Evolutionary conservation across 2,888 invertebrate genomes (phyloP).

Genomic region (Tenthredo mesomela): DNA sequence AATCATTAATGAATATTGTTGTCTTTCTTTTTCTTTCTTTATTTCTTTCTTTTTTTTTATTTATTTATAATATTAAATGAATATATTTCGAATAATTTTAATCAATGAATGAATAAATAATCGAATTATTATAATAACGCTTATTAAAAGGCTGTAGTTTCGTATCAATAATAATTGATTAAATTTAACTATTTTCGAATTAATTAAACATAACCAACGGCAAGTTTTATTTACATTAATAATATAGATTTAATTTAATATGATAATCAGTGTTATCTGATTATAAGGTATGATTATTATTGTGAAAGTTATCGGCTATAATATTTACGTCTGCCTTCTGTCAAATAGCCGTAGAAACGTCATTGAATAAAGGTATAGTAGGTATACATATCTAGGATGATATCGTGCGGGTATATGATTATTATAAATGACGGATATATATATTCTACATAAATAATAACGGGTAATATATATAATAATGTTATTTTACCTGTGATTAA

Average conservation of each 20-base stretch:
- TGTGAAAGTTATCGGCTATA: constrained; percentile 57
- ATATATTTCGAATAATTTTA: not conserved
- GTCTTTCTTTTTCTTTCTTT: not conserved
- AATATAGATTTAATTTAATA: not conserved
- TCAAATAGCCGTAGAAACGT: constrained; percentile 65
- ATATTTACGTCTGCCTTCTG: constrained; percentile 69
- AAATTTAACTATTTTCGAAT: not conserved
- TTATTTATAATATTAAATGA: not conserved
- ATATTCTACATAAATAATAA: not conserved
- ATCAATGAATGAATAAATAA: constrained; percentile 7
- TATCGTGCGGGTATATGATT: not conserved
- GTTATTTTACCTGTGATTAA: constrained; percentile 67
- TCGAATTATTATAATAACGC: constrained; percentile 17
- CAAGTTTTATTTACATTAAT: not conserved
- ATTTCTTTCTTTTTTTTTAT: not conserved
- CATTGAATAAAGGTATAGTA: constrained; percentile 7
- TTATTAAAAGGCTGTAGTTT: not conserved
- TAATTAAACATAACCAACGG: constrained; percentile 10
- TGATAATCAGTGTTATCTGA: not conserved
- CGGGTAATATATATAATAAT: not conserved
- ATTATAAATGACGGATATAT: constrained; percentile 27
- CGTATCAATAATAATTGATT: not conserved
- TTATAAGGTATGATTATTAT: not conserved
- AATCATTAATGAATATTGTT: not conserved
- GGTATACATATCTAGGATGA: not conserved